Evolutionary conservation across 2,888 invertebrate species (phyloP).

Genomic region (Orthosia cruda): DNA sequence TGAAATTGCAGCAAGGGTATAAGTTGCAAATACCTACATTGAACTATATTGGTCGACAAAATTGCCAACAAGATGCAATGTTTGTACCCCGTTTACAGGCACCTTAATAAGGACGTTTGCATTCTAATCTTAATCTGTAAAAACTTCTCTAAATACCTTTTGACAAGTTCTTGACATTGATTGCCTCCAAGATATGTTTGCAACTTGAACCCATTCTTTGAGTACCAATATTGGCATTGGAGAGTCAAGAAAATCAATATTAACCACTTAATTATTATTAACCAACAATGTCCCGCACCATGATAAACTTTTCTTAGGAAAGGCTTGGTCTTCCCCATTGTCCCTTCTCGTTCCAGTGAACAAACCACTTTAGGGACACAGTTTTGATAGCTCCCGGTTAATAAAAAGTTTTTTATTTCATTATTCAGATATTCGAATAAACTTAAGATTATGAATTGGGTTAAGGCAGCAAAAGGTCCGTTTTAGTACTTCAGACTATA

Average conservation of each 20-base stretch:
- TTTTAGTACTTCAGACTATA: slow-evolving; percentile 44
- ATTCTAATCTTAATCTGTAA: no score
- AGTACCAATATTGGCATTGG: no score
- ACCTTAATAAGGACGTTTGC: no score
- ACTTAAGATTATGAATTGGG: slow-evolving; percentile 44
- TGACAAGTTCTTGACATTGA: no score
- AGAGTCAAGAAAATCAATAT: neutral
- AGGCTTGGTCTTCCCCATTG: neutral
- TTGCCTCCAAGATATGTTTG: no score
- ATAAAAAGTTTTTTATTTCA: slow-evolving; percentile 60
- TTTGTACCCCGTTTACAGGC: no score
- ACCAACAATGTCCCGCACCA: neutral
- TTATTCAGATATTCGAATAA: slow-evolving; percentile 46
- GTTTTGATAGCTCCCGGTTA: slow-evolving; percentile 39
- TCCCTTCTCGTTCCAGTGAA: neutral
- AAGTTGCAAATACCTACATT: no score
- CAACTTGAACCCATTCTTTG: no score
- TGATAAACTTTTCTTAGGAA: neutral
- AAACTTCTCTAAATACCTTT: no score
- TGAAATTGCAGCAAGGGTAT: no score
- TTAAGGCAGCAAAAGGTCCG: slow-evolving; percentile 31
- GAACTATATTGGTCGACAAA: no score
- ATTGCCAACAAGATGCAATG: no score
- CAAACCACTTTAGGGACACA: slow-evolving; percentile 12
- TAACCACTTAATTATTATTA: neutral